These are phyloP conservation scores for Euwallacea fornicatus DNA, from an alignment of 1,140 invertebrate species.

Conservation along the genomic window DNA sequence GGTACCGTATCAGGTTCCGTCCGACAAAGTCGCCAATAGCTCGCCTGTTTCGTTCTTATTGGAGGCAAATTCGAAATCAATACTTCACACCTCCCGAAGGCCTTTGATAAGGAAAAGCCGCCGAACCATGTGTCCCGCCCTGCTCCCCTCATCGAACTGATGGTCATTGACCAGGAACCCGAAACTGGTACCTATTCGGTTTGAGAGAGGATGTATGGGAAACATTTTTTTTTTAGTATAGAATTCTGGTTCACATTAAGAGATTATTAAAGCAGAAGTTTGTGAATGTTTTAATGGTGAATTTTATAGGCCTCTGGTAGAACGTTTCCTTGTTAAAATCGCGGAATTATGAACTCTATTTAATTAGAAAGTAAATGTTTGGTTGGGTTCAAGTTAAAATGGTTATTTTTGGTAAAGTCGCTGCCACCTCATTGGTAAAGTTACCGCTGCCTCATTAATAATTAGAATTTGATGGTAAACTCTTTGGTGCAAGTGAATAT, in stretches of 20 bases:
- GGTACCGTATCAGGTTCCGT: conserved; percentile 5
- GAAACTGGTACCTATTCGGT: conserved; percentile 27
- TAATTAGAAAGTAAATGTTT: too few species aligned
- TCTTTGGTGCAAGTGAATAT: too few species aligned
- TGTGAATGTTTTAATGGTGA: too few species aligned
- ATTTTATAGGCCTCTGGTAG: too few species aligned
- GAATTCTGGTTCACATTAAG: background rate
- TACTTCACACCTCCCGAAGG: conserved; percentile 34
- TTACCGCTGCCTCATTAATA: too few species aligned
- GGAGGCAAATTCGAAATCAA: conserved; percentile 32
- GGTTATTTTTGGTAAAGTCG: too few species aligned
- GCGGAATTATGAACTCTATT: too few species aligned
- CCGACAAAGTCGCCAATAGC: conserved; percentile 31
- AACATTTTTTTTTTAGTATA: conserved; percentile 1
- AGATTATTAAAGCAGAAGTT: too few species aligned
- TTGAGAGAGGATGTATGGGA: conserved; percentile 13
- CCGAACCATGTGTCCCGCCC: background rate
- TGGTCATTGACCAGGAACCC: conserved; percentile 26
- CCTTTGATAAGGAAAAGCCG: conserved; percentile 29
- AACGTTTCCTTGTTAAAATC: too few species aligned
- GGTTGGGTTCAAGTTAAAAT: too few species aligned
- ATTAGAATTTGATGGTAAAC: too few species aligned
- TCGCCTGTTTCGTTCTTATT: conserved; percentile 19
- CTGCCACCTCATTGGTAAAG: too few species aligned
- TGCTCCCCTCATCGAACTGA: background rate